phyloP scores from a whole-genome alignment of 2,888 invertebrate genomes.

The Dryobotodes eremita region DNA sequence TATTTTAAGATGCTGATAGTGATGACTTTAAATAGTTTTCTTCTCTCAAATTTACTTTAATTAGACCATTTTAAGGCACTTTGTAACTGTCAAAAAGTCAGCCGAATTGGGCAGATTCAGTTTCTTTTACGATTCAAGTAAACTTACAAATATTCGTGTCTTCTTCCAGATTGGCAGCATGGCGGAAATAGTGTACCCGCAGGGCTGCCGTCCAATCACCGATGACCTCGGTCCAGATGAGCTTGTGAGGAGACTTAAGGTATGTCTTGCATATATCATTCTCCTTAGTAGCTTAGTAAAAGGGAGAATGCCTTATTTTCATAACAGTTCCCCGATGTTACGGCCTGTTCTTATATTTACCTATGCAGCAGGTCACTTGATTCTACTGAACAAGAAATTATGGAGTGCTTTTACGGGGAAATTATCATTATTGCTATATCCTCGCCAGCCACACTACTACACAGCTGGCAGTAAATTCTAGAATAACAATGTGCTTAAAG shows the following conservation, averaged over 20 bases:
- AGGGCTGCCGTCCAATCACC: conserved; percentile 98
- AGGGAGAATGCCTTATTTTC: neutral
- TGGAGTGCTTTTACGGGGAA: neutral
- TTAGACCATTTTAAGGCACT: too few species aligned
- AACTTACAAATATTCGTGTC: neutral
- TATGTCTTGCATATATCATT: conserved; percentile 75
- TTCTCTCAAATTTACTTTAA: neutral
- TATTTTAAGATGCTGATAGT: neutral
- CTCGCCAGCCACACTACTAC: neutral
- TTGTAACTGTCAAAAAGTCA: neutral
- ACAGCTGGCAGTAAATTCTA: neutral
- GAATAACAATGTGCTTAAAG: neutral
- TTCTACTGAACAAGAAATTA: neutral
- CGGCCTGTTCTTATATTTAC: neutral
- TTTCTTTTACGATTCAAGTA: neutral
- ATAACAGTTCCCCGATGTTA: neutral
- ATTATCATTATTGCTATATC: neutral
- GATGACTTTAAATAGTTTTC: neutral
- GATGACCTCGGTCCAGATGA: conserved; percentile 99
- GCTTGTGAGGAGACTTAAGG: conserved; percentile 98
- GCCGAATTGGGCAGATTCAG: neutral
- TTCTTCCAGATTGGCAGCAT: conserved; percentile 90
- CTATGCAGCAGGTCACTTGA: conserved; percentile 6
- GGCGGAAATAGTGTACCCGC: conserved; percentile 98
- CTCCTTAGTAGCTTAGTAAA: neutral